phyloP scores from a whole-genome alignment of 2,888 invertebrate genomes.

The Oligia fasciuncula region DNA sequence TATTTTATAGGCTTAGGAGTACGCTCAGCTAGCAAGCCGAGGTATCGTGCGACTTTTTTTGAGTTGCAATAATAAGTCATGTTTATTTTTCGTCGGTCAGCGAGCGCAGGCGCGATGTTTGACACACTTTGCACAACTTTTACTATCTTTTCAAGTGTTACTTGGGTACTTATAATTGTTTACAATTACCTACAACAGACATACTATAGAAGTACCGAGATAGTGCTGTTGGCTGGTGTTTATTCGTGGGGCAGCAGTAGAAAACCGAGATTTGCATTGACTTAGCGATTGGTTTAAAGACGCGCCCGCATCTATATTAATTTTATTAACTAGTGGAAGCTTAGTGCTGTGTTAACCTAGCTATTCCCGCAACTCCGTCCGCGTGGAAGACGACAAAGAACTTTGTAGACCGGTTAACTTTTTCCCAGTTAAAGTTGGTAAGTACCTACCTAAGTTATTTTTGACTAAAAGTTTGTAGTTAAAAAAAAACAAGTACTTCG shows the following conservation, averaged over 20 bases:
- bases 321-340: background rate
- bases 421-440: too few species aligned
- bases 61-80: slow-evolving; percentile 51
- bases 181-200: slow-evolving; percentile 24
- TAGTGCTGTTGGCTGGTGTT: background rate
- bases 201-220: slow-evolving; percentile 6
- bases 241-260: background rate
- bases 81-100: slow-evolving; percentile 69
- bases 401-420: background rate
- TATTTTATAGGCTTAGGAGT: slow-evolving; percentile 71
- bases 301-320: background rate
- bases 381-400: too few species aligned
- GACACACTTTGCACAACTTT: slow-evolving; percentile 73
- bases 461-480: too few species aligned
- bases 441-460: too few species aligned
- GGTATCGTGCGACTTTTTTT: slow-evolving; percentile 74
- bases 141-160: slow-evolving; percentile 73
- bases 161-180: slow-evolving; percentile 58
- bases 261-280: background rate
- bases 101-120: slow-evolving; percentile 61
- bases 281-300: background rate
- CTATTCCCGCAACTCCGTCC: background rate
- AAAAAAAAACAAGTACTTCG: too few species aligned
- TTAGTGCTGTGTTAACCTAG: background rate
- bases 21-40: slow-evolving; percentile 74